Evolutionary conservation across 2,113 vertebrate genomes (phyloP).

Genomic region (Bos indicus): DNA sequence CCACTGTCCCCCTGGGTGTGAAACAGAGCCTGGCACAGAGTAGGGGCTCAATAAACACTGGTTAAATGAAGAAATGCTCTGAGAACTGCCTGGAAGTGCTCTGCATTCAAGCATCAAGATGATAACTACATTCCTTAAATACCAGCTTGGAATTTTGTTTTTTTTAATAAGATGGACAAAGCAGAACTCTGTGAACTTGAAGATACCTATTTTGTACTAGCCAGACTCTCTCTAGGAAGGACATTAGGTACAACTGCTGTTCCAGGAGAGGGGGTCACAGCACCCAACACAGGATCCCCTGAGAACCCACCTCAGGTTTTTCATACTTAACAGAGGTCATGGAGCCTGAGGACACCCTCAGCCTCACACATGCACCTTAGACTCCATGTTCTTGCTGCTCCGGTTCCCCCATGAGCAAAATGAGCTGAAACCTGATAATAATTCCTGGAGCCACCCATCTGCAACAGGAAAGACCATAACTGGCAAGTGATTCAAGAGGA

Average conservation of each 20-base stretch:
- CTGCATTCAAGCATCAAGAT: background rate
- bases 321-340: background rate
- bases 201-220: background rate
- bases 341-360: background rate
- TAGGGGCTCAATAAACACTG: accelerated
- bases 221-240: background rate
- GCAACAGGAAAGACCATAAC: background rate
- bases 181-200: background rate
- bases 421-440: background rate
- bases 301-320: background rate
- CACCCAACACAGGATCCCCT: background rate
- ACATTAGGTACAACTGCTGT: background rate
- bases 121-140: background rate
- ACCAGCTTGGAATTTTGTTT: background rate
- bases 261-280: background rate
- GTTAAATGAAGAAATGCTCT: background rate
- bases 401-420: background rate
- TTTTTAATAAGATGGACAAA: background rate
- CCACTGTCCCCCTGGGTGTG: background rate
- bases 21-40: background rate
- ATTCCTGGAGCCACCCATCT: background rate
- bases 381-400: background rate
- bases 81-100: too few relatives aligned
- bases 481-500: background rate
- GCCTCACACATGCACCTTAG: background rate